phyloP scores from a whole-genome alignment of 1,140 invertebrate genomes.

The Aphaenogaster rudis region DNA sequence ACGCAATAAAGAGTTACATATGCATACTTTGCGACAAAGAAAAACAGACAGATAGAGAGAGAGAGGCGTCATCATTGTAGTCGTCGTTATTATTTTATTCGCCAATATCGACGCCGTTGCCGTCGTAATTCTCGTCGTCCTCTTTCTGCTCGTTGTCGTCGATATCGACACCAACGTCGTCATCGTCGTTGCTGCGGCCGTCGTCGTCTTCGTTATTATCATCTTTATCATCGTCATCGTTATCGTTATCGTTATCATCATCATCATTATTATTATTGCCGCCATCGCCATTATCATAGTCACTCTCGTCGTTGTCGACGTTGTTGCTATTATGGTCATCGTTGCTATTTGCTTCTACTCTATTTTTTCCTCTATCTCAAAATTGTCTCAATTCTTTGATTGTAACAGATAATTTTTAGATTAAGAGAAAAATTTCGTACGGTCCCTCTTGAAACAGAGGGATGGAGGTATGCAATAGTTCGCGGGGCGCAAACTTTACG shows the following conservation, averaged over 20 bases:
- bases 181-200: neutral
- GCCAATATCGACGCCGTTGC: neutral
- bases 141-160: neutral
- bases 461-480: conserved; percentile 18
- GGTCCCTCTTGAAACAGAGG: neutral
- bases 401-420: conserved; percentile 35
- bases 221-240: neutral
- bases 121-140: neutral
- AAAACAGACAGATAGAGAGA: neutral
- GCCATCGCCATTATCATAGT: conserved; percentile 12
- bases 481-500: neutral
- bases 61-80: conserved; percentile 28
- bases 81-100: conserved; percentile 24
- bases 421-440: conserved; percentile 16
- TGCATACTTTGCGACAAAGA: conserved; percentile 64
- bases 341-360: conserved; percentile 31
- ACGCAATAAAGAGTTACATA: conserved; percentile 75
- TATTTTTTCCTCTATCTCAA: conserved; percentile 12
- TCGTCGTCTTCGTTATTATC: neutral
- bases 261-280: neutral
- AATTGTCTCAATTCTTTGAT: conserved; percentile 28
- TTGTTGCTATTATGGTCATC: conserved; percentile 49
- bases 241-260: neutral
- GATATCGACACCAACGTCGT: neutral
- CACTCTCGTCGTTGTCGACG: conserved; percentile 28